Evolutionary conservation across 2,797 vertebrate genomes (phyloP).

Genomic region (Xyrichtys novacula): DNA sequence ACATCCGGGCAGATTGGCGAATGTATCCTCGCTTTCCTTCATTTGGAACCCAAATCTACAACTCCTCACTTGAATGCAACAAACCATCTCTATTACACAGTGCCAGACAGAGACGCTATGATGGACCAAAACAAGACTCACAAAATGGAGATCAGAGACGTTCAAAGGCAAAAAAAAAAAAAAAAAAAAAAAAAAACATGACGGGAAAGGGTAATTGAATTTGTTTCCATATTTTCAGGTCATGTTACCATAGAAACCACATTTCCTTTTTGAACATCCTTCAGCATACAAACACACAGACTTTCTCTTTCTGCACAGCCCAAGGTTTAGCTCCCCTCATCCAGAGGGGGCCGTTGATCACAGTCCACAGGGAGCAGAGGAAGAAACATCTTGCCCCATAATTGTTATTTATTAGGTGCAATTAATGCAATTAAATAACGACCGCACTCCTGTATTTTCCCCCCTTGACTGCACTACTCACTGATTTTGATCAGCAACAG

Average conservation of each 20-base stretch:
- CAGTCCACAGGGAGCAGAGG: constrained; percentile 6
- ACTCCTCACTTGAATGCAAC: constrained; percentile 49
- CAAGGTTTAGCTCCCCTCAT: constrained; percentile 23
- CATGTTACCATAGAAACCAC: constrained; percentile 74
- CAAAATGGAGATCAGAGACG: constrained; percentile 59
- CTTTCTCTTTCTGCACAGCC: constrained; percentile 7
- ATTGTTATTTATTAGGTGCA: constrained; percentile 73
- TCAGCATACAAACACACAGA: not conserved
- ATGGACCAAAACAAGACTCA: not conserved
- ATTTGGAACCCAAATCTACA: constrained; percentile 44
- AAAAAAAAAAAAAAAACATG: no score
- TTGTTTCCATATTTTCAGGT: constrained; percentile 68
- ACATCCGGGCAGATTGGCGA: constrained; percentile 53
- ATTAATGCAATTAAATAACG: constrained; percentile 64
- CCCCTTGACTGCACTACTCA: constrained; percentile 7
- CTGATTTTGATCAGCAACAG: constrained; percentile 42
- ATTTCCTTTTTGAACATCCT: constrained; percentile 40
- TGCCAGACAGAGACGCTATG: constrained; percentile 13
- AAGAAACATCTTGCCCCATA: constrained; percentile 52
- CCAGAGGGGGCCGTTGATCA: constrained; percentile 25
- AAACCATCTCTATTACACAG: constrained; percentile 31
- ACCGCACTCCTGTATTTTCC: constrained; percentile 12
- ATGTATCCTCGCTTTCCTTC: constrained; percentile 40
- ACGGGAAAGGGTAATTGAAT: constrained; percentile 57
- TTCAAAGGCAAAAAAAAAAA: constrained; percentile 27